These are phyloP conservation scores for Drosophila meridiana DNA, from an alignment of 2,888 invertebrate species.

Conservation along the genomic window DNA sequence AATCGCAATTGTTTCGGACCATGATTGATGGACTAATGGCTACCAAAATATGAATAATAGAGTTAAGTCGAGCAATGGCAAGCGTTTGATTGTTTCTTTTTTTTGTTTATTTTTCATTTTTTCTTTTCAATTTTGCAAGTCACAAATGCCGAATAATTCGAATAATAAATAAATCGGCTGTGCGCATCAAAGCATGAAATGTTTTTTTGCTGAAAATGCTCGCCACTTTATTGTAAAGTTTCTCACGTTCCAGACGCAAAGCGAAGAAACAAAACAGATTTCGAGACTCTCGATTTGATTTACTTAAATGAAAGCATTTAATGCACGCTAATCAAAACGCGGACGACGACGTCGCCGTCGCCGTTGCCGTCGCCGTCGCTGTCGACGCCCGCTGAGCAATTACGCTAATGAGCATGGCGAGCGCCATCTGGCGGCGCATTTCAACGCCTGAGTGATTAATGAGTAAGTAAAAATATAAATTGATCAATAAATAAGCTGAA, in stretches of 20 bases:
- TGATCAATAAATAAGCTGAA: conserved; percentile 51
- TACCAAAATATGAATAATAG: conserved; percentile 38
- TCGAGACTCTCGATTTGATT: conserved; percentile 72
- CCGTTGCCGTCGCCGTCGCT: conserved; percentile 12
- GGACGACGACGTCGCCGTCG: conserved; percentile 17
- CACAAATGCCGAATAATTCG: conserved; percentile 73
- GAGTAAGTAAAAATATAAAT: conserved; percentile 64
- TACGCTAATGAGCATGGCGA: conserved; percentile 71
- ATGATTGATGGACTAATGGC: conserved; percentile 67
- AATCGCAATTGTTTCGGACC: conserved; percentile 58
- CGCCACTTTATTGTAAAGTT: conserved; percentile 67
- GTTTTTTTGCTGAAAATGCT: conserved; percentile 36
- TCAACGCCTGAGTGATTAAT: conserved; percentile 81
- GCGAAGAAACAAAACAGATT: conserved; percentile 31
- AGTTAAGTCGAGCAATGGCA: conserved; percentile 38
- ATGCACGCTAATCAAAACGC: conserved; percentile 76
- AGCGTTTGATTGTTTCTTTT: conserved; percentile 35
- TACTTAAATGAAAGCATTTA: conserved; percentile 78
- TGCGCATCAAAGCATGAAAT: conserved; percentile 77
- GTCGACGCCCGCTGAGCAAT: conserved; percentile 60
- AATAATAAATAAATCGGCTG: conserved; percentile 73
- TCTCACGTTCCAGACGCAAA: conserved; percentile 69
- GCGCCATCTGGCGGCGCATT: conserved; percentile 69
- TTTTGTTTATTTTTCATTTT: conserved; percentile 6
- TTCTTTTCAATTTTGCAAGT: conserved; percentile 62